Evolutionary conservation across 2,113 vertebrate species (phyloP), one percentile per base, ranked within the genome.

Genomic region (Cyanocitta stelleri): DNA sequence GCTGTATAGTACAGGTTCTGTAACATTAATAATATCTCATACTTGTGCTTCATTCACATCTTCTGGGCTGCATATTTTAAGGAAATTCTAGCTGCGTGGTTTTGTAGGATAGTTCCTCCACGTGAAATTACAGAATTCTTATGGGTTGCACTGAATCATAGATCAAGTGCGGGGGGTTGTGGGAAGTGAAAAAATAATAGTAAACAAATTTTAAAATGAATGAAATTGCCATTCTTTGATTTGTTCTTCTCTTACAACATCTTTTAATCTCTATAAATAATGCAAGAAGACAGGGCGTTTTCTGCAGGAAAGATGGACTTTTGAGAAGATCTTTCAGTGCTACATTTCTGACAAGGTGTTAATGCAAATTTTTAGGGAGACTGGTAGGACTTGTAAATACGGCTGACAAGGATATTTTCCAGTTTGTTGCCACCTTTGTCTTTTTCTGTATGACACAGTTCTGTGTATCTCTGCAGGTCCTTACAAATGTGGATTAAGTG

Each of bases 161-260:
- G 43, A 39, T 41, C 8, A n/a, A 13, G 20, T 6, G 27, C 0
- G 0, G 7, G 3, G 13, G 9, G 29, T 44, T 0, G 1, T 16
- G 26, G 39, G 9, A 44, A 58, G 43, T 29, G 29, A 8, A 20
- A 46, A 75, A 76, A 64, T 6, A 55, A 33, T 6, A 39, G 13
- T 33, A 33, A 52, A 17, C n/a, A 10, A 44, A 23, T 20, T 16
- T 27, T 3, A 12, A 75, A 61, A n/a, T 22, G 1, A 78, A 51
- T 20, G 3, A 35, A 49, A 58, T 61, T 69, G 7, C 35, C 5
- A 8, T 18, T 52, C 5, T n/a, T 58, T 23, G 15, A 13, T 71
- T 64, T 82, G 11, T 44, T 93, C 12, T 37, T 68, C 20, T 79
- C 22, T 29, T 56, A 46, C 49, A 63, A n/a, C 7, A 7, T 35